Conservation (phyloP, 2,113 vertebrate species). For the Speoplatyrhinus poulsoni region DNA sequence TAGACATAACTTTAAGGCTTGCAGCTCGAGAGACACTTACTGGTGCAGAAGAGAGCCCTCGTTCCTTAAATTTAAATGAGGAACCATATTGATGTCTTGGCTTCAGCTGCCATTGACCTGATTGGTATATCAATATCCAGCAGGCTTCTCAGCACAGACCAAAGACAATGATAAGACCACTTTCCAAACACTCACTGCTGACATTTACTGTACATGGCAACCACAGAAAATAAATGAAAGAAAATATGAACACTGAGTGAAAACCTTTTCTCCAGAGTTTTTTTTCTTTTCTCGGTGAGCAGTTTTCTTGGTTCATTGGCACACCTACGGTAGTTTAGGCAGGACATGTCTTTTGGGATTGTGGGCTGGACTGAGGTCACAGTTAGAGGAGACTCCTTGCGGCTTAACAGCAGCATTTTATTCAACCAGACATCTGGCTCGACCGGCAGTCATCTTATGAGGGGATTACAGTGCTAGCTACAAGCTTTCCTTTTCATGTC, state of each 20-base stretch:
- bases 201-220: slow-evolving; percentile 57
- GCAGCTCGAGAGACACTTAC: background rate
- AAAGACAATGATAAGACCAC: slow-evolving; percentile 45
- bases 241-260: slow-evolving; percentile 25
- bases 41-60: background rate
- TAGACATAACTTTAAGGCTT: no score
- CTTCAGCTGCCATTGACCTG: slow-evolving; percentile 31
- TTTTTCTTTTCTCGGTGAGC: slow-evolving; percentile 48
- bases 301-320: slow-evolving; percentile 47
- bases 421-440: slow-evolving; percentile 50
- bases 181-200: slow-evolving; percentile 57
- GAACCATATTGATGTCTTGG: slow-evolving; percentile 11
- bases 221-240: slow-evolving; percentile 29
- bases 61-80: background rate
- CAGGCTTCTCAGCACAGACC: slow-evolving; percentile 22
- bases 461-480: slow-evolving; percentile 43
- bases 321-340: slow-evolving; percentile 48
- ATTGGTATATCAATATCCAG: slow-evolving; percentile 52
- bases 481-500: slow-evolving; percentile 32
- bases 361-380: slow-evolving; percentile 51
- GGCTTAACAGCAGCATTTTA: slow-evolving; percentile 52
- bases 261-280: slow-evolving; percentile 37
- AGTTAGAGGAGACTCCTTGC: slow-evolving; percentile 17
- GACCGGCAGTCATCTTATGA: slow-evolving; percentile 38
- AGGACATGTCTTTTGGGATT: slow-evolving; percentile 32